Percentiles rank a stretch among this genome's conserved stretches.
phyloP scores from a whole-genome alignment of 2,888 invertebrate genomes.

The Hirtodrosophila histrioides region DNA sequence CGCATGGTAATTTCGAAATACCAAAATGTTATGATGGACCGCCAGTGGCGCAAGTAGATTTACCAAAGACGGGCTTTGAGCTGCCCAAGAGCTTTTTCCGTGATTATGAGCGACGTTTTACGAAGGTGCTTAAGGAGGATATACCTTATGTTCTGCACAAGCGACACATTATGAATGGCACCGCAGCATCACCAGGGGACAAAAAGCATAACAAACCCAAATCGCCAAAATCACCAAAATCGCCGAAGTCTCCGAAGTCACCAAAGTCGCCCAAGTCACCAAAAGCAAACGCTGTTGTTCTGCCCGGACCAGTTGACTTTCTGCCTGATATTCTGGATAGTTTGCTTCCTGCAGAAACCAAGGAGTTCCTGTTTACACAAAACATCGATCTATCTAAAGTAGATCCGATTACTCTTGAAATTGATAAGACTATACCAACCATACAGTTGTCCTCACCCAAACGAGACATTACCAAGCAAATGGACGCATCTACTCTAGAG shows the following conservation, averaged over 20 bases:
- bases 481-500: conserved; percentile 89
- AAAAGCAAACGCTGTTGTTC: conserved; percentile 70
- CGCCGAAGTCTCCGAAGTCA: conserved; percentile 87
- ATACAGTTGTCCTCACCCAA: conserved; percentile 89
- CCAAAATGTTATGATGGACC: conserved; percentile 85
- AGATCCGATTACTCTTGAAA: conserved; percentile 89
- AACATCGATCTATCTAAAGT: conserved; percentile 91
- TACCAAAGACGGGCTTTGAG: conserved; percentile 89
- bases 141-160: conserved; percentile 94
- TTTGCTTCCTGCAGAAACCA: conserved; percentile 85
- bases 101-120: conserved; percentile 87
- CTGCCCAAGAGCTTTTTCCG: conserved; percentile 90
- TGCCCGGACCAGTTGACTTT: conserved; percentile 82
- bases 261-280: conserved; percentile 86
- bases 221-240: conserved; percentile 88
- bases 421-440: conserved; percentile 87
- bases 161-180: conserved; percentile 93
- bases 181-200: conserved; percentile 87
- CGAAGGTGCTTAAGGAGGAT: conserved; percentile 86
- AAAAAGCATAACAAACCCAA: conserved; percentile 86
- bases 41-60: conserved; percentile 83
- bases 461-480: conserved; percentile 88
- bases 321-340: conserved; percentile 86
- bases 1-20: conserved; percentile 89
- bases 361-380: conserved; percentile 89